Base-by-base conservation (phyloP, 1,140 invertebrate species). In the Orchestia grillus region DNA sequence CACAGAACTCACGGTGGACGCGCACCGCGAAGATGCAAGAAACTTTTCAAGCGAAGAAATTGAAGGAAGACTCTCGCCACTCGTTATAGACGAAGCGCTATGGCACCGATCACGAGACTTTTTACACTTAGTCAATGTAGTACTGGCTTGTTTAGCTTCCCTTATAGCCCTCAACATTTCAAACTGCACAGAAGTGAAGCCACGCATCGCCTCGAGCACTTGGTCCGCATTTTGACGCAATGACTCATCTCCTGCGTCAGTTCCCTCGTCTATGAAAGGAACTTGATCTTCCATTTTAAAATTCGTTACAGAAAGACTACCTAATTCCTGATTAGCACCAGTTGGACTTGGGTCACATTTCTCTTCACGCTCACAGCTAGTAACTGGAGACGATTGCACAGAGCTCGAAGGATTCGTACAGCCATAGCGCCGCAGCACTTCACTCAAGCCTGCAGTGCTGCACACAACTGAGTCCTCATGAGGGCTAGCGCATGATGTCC, bases 381-480 rank as follows among this genome's bases (percentile, higher is more conserved):
- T 16, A 90, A 41, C 88, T 8, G 88, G 36, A 90, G n/a, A 90
- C 41, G 88, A 90, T 23, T 41, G 41, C 43, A 16, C 15, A 90
- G 88, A 44, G 88, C 43, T 90, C 3, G 43, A 44, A 90, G n/a
- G 88, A 90, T 90, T 42, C 16, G 43, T 8, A 47, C 43, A 47
- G 92, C 3, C 41, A 92, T 92, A 11, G 90, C 90, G n/a, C n/a
- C 47, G 36, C 43, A 47, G 40, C 44, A 45, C 92, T 44, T 94
- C 92, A 40, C 44, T 94, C 92, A 44, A 94, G 92, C 44, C 92
- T 45, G 92, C 92, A 0, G 0, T 94, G 92, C 92, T 94, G 92
- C 92, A 45, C 92, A 94, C 92, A 94, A 94, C 92, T 94, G 92
- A 94, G 92, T 94, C 92, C 44, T 94, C 44, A 94, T 94, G 43